Evolutionary conservation across 2,888 invertebrate genomes (phyloP).

Genomic region (Drosophila trichaetosa): DNA sequence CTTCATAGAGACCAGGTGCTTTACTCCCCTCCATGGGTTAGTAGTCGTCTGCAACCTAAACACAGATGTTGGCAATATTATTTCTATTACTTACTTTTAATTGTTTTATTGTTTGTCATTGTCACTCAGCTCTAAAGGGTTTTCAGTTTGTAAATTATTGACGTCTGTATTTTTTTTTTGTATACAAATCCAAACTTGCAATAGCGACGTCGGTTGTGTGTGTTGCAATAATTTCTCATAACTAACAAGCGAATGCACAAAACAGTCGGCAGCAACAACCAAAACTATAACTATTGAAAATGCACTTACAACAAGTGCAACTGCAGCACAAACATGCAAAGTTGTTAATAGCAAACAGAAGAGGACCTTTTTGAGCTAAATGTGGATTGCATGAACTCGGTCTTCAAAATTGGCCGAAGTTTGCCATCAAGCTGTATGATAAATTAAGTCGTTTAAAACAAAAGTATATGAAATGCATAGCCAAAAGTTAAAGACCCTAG

Average conservation of each 20-base stretch:
- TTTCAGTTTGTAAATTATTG: background rate
- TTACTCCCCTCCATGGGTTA: background rate
- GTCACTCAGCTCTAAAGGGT: background rate
- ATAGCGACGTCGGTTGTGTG: background rate
- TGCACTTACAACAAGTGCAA: background rate
- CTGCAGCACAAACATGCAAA: conserved; percentile 2
- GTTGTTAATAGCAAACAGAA: background rate
- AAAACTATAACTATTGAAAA: background rate
- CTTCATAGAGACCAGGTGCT: background rate
- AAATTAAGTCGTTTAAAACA: background rate
- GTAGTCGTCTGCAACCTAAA: background rate
- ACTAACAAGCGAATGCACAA: background rate
- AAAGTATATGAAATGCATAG: background rate
- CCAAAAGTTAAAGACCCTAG: background rate
- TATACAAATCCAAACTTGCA: background rate
- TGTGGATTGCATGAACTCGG: conserved; percentile 37
- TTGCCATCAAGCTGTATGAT: conserved; percentile 17
- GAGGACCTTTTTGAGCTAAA: conserved; percentile 22
- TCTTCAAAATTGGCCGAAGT: conserved; percentile 22
- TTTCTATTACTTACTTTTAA: background rate
- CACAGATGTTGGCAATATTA: background rate
- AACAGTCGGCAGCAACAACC: background rate
- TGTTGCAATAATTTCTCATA: background rate
- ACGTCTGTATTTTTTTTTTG: background rate
- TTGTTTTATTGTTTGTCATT: background rate